A percentile compares a stretch with the other conserved stretches of the same genome.
Evolutionary conservation across 2,888 invertebrate genomes (phyloP).

Genomic region (Zaprionus obscuricornis): DNA sequence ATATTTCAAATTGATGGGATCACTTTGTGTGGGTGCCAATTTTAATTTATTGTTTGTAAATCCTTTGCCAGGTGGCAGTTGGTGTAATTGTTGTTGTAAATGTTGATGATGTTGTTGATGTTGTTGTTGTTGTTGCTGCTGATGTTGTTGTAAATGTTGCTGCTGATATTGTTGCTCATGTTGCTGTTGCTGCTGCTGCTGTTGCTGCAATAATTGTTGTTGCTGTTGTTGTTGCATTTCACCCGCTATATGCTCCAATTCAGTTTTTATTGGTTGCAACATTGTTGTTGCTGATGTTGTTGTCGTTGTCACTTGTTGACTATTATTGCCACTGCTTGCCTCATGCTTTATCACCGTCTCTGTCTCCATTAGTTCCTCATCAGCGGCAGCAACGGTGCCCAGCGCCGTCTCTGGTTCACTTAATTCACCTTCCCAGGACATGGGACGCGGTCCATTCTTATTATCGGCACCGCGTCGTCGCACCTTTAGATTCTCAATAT

Average conservation of each 20-base stretch:
- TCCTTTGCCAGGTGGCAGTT: too few species aligned
- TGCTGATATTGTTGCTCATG: slow-evolving; percentile 13
- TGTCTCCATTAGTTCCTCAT: slow-evolving; percentile 84
- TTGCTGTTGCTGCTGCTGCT: background rate
- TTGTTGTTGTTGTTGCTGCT: too few species aligned
- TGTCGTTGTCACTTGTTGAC: slow-evolving; percentile 33
- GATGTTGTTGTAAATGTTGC: slow-evolving; percentile 14
- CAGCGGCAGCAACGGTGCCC: slow-evolving; percentile 19
- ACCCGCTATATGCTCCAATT: slow-evolving; percentile 75
- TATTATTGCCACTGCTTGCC: slow-evolving; percentile 34
- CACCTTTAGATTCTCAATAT: slow-evolving; percentile 84
- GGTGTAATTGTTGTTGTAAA: too few species aligned
- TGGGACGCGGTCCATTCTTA: slow-evolving; percentile 88
- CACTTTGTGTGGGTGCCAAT: slow-evolving; percentile 81
- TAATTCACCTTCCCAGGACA: slow-evolving; percentile 97
- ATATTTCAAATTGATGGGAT: slow-evolving; percentile 82
- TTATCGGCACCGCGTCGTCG: slow-evolving; percentile 83
- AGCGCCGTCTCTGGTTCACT: slow-evolving; percentile 89
- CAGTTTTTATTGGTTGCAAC: slow-evolving; percentile 69
- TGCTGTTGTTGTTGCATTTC: slow-evolving; percentile 61
- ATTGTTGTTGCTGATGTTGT: too few species aligned
- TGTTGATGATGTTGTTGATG: too few species aligned
- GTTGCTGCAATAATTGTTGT: slow-evolving; percentile 10
- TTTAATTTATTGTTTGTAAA: slow-evolving; percentile 63
- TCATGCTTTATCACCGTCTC: slow-evolving; percentile 80